Evolutionary conservation across 92 coral and sea anemone genomes (phyloP).

Genomic region (Parazoanthus atlanticus): DNA sequence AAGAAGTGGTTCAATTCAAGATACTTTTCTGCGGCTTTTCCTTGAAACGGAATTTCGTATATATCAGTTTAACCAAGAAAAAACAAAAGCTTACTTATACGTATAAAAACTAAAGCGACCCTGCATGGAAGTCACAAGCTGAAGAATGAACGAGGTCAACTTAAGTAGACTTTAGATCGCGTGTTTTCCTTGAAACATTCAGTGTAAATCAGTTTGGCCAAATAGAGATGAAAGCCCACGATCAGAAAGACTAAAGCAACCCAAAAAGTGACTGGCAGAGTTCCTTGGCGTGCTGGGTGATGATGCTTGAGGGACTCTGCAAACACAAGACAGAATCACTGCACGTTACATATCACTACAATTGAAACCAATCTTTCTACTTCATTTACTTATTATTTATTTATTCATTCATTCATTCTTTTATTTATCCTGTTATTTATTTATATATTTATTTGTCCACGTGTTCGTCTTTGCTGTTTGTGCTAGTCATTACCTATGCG

Average conservation of each 20-base stretch:
- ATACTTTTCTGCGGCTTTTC: neutral
- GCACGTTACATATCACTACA: neutral
- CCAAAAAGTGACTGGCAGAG: conserved; percentile 95
- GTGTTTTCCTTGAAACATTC: conserved; percentile 82
- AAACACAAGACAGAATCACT: conserved; percentile 13
- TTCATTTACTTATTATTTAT: neutral
- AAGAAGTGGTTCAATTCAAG: neutral
- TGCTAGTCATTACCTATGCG: too few species aligned
- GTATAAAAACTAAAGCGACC: neutral
- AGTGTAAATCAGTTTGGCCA: conserved; percentile 89
- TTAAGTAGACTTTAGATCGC: conserved; percentile 76
- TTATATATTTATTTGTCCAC: neutral
- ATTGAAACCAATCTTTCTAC: neutral
- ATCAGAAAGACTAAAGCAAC: conserved; percentile 85
- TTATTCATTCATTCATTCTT: too few species aligned
- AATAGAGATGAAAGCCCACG: conserved; percentile 89
- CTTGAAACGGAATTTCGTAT: neutral
- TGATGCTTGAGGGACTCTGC: conserved; percentile 87
- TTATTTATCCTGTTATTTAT: too few species aligned
- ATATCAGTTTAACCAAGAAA: neutral
- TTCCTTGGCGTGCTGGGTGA: conserved; percentile 71
- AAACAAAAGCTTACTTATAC: neutral
- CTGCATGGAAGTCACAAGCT: neutral
- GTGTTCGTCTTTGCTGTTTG: neutral
- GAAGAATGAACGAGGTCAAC: conserved; percentile 50